Conservation (phyloP, 1,140 invertebrate species). For the Vanessa tameamea region DNA sequence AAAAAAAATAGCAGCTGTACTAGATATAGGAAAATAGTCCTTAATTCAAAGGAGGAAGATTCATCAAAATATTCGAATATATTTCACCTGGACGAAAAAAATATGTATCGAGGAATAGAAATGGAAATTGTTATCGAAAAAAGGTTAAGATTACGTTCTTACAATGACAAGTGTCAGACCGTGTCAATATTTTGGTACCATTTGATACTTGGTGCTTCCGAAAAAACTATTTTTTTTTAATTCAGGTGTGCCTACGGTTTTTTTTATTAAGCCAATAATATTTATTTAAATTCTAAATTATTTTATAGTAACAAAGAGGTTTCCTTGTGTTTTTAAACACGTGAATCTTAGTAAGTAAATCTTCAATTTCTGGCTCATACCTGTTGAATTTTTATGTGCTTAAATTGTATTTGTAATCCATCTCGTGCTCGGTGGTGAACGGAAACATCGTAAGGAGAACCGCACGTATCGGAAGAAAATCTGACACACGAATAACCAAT, state of each 20-base stretch:
- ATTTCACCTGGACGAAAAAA: constrained; percentile 10
- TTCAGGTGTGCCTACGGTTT: neutral
- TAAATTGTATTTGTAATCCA: too few relatives aligned
- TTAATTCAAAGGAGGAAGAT: constrained; percentile 24
- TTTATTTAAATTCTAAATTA: neutral
- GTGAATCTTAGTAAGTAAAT: too few relatives aligned
- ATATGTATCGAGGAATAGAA: constrained; percentile 45
- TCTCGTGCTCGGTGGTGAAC: too few relatives aligned
- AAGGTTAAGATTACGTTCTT: constrained; percentile 33
- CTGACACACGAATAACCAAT: too few relatives aligned
- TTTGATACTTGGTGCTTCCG: constrained; percentile 28
- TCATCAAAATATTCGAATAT: neutral
- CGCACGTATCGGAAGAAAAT: too few relatives aligned
- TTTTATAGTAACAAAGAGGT: neutral
- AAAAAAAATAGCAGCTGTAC: constrained; percentile 23
- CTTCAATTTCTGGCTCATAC: too few relatives aligned
- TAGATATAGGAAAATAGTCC: constrained; percentile 29
- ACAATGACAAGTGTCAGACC: constrained; percentile 14
- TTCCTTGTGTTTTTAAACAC: too few relatives aligned
- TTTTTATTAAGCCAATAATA: neutral
- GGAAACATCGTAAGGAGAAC: too few relatives aligned
- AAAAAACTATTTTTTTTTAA: constrained; percentile 6
- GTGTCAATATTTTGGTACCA: constrained; percentile 27
- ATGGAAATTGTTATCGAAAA: constrained; percentile 25
- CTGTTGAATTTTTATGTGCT: too few relatives aligned